Conservation (phyloP, 2,113 vertebrate genomes). For the Cacatua alba region DNA sequence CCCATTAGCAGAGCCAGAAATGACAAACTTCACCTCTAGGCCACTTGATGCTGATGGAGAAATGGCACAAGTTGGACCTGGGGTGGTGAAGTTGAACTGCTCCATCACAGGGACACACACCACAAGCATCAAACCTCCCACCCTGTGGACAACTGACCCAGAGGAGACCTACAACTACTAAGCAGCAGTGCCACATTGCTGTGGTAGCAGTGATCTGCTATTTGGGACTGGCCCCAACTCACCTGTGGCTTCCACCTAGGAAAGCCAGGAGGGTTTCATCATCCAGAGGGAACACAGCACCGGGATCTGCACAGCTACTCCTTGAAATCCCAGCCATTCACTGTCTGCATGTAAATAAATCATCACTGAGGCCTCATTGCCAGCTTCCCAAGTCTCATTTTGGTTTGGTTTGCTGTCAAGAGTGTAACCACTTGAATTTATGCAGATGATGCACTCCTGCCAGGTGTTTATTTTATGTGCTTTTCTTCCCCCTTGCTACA, state of each 20-base stretch:
- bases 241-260: neutral
- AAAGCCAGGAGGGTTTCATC: neutral
- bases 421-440: conserved; percentile 46
- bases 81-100: fast-evolving
- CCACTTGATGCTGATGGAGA: neutral
- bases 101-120: neutral
- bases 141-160: neutral
- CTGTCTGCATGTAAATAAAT: neutral
- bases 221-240: fast-evolving
- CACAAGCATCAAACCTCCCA: neutral
- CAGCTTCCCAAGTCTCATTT: neutral
- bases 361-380: neutral
- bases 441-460: conserved; percentile 54
- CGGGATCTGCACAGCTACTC: neutral
- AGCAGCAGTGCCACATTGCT: fast-evolving
- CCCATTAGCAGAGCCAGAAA: neutral
- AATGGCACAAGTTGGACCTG: neutral
- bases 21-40: neutral
- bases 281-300: fast-evolving
- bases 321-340: neutral
- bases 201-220: neutral
- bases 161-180: neutral
- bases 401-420: conserved; percentile 22
- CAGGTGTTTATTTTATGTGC: conserved; percentile 64
- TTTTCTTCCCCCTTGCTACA: neutral